phyloP scores from a whole-genome alignment of 2,113 vertebrate genomes.

The Bubo bubo region DNA sequence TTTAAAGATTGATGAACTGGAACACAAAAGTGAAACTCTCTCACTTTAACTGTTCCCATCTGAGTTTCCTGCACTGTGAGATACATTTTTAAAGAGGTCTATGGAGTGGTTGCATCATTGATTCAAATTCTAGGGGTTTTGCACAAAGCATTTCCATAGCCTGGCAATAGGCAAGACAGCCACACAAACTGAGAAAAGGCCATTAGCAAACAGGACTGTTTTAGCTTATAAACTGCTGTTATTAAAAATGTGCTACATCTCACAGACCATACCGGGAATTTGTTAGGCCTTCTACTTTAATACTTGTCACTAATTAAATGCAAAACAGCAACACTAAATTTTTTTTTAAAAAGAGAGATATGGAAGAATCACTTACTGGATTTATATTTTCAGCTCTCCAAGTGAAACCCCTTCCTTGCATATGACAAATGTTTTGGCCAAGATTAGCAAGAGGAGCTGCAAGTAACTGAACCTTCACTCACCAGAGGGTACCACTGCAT shows the following conservation, averaged over 20 bases:
- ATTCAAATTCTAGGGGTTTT: background rate
- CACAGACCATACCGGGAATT: background rate
- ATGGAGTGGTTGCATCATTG: background rate
- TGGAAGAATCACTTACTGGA: background rate
- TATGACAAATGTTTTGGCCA: background rate
- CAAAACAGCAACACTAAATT: background rate
- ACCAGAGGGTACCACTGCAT: background rate
- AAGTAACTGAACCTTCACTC: background rate
- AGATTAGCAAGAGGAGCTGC: background rate
- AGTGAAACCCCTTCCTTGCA: background rate
- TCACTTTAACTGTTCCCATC: slow-evolving; percentile 20
- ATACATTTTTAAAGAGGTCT: background rate
- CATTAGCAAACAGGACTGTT: background rate
- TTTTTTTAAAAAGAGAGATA: too few relatives aligned
- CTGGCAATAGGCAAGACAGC: background rate
- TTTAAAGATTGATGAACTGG: slow-evolving; percentile 66
- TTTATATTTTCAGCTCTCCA: background rate
- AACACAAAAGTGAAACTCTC: slow-evolving; percentile 53
- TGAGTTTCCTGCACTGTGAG: slow-evolving; percentile 23
- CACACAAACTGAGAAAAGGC: background rate
- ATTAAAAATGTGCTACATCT: background rate
- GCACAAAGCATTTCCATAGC: background rate
- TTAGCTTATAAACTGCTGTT: background rate
- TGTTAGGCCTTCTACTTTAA: background rate
- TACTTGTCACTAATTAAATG: slow-evolving; percentile 33